Conservation (phyloP, 2,888 invertebrate species). For the Pandemis heparana region DNA sequence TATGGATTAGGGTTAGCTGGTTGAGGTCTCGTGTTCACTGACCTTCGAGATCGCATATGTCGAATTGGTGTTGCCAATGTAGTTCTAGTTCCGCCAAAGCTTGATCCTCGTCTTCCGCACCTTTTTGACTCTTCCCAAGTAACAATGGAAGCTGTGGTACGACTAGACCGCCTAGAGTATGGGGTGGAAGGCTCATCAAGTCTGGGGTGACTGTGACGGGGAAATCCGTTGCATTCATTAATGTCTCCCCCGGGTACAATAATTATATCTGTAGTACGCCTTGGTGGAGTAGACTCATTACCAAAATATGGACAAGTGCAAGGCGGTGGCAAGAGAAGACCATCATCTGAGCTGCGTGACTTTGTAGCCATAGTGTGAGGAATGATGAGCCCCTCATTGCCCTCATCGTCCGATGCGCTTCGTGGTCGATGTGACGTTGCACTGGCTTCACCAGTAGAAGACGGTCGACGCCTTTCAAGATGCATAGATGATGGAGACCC, state of each 20-base stretch:
- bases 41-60: slow-evolving; percentile 70
- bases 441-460: slow-evolving; percentile 70
- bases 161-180: slow-evolving; percentile 82
- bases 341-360: slow-evolving; percentile 79
- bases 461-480: slow-evolving; percentile 73
- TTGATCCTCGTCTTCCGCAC: slow-evolving; percentile 88
- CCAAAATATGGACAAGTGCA: slow-evolving; percentile 94
- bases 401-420: slow-evolving; percentile 78
- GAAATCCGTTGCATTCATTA: slow-evolving; percentile 73
- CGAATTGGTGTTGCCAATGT: slow-evolving; percentile 84
- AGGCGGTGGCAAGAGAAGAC: slow-evolving; percentile 88
- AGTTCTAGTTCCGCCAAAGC: slow-evolving; percentile 89
- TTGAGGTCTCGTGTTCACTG: slow-evolving; percentile 66
- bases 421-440: slow-evolving; percentile 72
- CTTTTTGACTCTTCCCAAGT: slow-evolving; percentile 90
- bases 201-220: slow-evolving; percentile 69
- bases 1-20: slow-evolving; percentile 69
- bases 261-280: slow-evolving; percentile 79
- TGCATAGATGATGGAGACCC: slow-evolving; percentile 82
- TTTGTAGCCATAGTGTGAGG: slow-evolving; percentile 73
- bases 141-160: slow-evolving; percentile 91
- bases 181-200: slow-evolving; percentile 76
- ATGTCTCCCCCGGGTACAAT: slow-evolving; percentile 85
- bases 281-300: slow-evolving; percentile 86
- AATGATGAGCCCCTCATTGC: slow-evolving; percentile 73